phyloP scores from a whole-genome alignment of 2,888 invertebrate genomes.

The Drosophila merina region DNA sequence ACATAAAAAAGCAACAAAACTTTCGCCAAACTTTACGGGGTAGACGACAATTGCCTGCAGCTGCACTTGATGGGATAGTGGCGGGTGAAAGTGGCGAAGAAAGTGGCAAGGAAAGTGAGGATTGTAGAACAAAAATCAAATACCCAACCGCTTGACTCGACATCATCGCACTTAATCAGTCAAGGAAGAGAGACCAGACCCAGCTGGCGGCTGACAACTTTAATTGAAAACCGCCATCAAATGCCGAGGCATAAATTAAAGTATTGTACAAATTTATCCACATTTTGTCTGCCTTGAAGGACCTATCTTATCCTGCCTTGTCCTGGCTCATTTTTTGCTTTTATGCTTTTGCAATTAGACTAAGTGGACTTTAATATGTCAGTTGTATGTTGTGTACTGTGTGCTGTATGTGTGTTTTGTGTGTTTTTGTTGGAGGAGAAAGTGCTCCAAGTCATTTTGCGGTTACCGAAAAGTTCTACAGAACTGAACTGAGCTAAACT shows the following conservation, averaged over 20 bases:
- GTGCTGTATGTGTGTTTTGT: conserved; percentile 4
- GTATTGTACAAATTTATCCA: conserved; percentile 32
- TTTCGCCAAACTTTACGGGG: conserved; percentile 37
- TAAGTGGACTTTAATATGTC: conserved; percentile 76
- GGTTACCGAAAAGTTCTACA: conserved; percentile 52
- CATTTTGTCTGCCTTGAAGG: background rate
- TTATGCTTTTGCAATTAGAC: conserved; percentile 63
- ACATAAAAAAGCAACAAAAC: conserved; percentile 52
- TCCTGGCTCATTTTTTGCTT: conserved; percentile 15
- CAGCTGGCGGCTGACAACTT: conserved; percentile 67
- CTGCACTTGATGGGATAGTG: conserved; percentile 49
- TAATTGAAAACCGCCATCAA: conserved; percentile 69
- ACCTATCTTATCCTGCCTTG: background rate
- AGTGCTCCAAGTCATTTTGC: conserved; percentile 68
- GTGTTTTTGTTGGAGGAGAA: conserved; percentile 30
- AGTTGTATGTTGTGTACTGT: conserved; percentile 17
- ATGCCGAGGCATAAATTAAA: conserved; percentile 26
- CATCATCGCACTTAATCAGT: conserved; percentile 72
- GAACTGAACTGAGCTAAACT: conserved; percentile 50
- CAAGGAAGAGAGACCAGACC: conserved; percentile 47
- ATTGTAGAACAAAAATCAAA: conserved; percentile 13
- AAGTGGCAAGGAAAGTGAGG: conserved; percentile 1
- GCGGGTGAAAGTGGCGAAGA: background rate
- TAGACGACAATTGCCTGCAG: conserved; percentile 63
- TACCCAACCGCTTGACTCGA: conserved; percentile 38